A percentile compares a stretch with the other conserved stretches of the same genome.
phyloP scores from a whole-genome alignment of 2,113 vertebrate species.

The Syngnathoides biaculeatus region DNA sequence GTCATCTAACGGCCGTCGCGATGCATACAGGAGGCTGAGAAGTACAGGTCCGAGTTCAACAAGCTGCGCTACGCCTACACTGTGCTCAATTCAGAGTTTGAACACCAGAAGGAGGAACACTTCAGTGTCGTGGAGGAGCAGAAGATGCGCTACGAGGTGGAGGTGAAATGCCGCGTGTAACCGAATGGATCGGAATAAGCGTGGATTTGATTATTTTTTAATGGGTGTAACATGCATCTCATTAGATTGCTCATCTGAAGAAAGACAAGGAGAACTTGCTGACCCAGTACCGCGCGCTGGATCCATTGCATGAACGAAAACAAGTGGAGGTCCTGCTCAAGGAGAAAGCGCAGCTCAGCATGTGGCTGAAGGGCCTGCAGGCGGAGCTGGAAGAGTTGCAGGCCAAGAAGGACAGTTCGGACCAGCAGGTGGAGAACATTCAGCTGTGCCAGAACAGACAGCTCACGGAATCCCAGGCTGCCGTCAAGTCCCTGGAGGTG shows the following conservation, averaged over 20 bases:
- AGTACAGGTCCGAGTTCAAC: constrained; percentile 87
- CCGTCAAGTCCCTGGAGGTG: constrained; percentile 85
- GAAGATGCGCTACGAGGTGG: constrained; percentile 79
- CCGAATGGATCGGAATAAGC: neutral
- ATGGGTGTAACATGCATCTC: neutral
- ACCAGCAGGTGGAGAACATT: constrained; percentile 82
- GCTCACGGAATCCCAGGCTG: constrained; percentile 82
- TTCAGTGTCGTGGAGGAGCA: constrained; percentile 77
- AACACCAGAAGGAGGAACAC: constrained; percentile 85
- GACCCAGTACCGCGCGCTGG: constrained; percentile 75
- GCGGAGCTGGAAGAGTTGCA: constrained; percentile 83
- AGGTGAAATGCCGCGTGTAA: constrained; percentile 64
- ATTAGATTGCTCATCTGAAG: constrained; percentile 75
- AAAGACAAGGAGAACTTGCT: constrained; percentile 83
- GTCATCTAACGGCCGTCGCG: neutral
- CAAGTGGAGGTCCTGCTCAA: constrained; percentile 78
- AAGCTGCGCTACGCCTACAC: constrained; percentile 87
- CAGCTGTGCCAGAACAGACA: constrained; percentile 87
- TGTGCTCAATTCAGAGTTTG: constrained; percentile 85
- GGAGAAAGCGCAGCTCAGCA: constrained; percentile 83
- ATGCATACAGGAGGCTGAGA: constrained; percentile 82
- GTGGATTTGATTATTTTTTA: neutral
- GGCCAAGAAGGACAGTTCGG: constrained; percentile 84
- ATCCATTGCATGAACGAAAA: constrained; percentile 77
- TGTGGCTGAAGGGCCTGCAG: constrained; percentile 84